Evolutionary conservation across 2,888 invertebrate genomes (phyloP).

Genomic region (Drosophila infuscata): DNA sequence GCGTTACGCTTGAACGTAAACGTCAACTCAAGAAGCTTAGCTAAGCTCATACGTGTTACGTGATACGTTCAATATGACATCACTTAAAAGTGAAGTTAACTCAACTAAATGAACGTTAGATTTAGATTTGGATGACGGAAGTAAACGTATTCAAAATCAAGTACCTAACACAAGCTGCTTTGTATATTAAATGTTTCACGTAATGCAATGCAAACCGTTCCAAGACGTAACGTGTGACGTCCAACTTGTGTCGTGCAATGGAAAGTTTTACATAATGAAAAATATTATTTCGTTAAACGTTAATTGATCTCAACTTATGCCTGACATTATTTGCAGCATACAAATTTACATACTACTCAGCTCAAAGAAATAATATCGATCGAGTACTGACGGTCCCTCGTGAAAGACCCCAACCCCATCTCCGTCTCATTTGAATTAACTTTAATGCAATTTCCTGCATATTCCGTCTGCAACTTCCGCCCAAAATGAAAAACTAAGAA

Average conservation of each 20-base stretch:
- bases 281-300: background rate
- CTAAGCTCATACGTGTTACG: background rate
- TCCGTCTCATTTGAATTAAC: conserved; percentile 49
- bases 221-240: background rate
- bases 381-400: conserved; percentile 21
- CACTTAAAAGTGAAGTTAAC: background rate
- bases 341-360: conserved; percentile 35
- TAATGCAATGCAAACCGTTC: background rate
- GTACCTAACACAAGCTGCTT: background rate
- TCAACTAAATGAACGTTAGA: background rate
- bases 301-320: background rate
- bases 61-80: background rate
- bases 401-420: background rate
- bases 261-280: background rate
- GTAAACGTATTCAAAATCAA: background rate
- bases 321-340: background rate
- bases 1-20: background rate
- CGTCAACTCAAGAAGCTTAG: background rate
- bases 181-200: background rate
- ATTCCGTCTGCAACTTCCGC: conserved; percentile 43
- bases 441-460: conserved; percentile 76
- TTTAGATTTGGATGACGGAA: background rate
- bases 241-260: too few species aligned
- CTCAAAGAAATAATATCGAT: conserved; percentile 29
- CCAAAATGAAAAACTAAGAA: conserved; percentile 8